phyloP scores from a whole-genome alignment of 2,888 invertebrate species.

The Drosophila pullipes region DNA sequence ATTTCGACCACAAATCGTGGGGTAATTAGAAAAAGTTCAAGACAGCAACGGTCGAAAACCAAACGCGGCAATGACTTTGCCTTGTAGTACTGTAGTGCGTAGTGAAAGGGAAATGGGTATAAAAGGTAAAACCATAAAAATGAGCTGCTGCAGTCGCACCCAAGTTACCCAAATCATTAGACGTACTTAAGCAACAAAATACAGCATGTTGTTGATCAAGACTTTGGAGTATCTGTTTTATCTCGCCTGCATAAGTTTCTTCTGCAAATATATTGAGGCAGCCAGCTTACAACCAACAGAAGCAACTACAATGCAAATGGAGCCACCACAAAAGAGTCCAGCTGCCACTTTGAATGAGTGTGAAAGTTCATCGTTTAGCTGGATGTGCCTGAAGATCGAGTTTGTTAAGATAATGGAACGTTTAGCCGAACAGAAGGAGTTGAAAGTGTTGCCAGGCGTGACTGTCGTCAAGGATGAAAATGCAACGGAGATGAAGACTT shows the following conservation, averaged over 20 bases:
- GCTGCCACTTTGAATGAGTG: conserved; percentile 85
- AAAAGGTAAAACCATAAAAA: conserved; percentile 70
- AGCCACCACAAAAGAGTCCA: conserved; percentile 38
- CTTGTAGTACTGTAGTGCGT: conserved; percentile 24
- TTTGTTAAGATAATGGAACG: conserved; percentile 91
- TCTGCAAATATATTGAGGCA: conserved; percentile 67
- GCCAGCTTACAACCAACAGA: conserved; percentile 69
- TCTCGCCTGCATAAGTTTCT: conserved; percentile 65
- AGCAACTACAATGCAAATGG: conserved; percentile 23
- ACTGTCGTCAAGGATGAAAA: conserved; percentile 90
- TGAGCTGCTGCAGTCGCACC: conserved; percentile 57
- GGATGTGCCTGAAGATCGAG: conserved; percentile 92
- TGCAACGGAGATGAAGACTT: conserved; percentile 87
- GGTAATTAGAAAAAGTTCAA: conserved; percentile 77
- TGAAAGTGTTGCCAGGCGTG: conserved; percentile 90
- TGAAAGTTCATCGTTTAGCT: conserved; percentile 87
- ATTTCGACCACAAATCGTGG: conserved; percentile 80
- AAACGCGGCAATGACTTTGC: conserved; percentile 67
- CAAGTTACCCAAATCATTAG: conserved; percentile 42
- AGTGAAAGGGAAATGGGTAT: conserved; percentile 77
- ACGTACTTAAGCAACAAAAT: conserved; percentile 25
- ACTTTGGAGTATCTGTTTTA: conserved; percentile 76
- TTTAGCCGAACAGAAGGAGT: conserved; percentile 89
- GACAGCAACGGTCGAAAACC: conserved; percentile 24
- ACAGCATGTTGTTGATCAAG: conserved; percentile 67